Base-by-base conservation (phyloP, 2,888 invertebrate species). In the Trisateles emortualis region DNA sequence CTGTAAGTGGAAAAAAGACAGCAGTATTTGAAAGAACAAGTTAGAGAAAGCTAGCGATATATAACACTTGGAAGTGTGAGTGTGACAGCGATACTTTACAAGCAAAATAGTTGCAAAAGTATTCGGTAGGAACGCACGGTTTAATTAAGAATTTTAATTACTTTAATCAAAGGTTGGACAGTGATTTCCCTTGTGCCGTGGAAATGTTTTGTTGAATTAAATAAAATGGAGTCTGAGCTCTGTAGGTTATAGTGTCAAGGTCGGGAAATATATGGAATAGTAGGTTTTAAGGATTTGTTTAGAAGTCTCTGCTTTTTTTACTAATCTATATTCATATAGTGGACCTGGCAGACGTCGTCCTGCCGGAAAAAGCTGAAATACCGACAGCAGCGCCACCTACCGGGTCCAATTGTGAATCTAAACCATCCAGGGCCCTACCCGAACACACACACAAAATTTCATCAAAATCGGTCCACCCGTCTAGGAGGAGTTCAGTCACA, bases 131-230 rank as follows among this genome's bases (percentile, higher is more conserved):
- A 63, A 46, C 51, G 62, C 52, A 47, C 45, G 52, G 60, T 69
- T 77, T 80, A 82, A 83, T 83, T 81, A 78, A 77, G 81, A 75
- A 77, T 78, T 75, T 78, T 83, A 83, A 83, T 83, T 78, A 78
- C 79, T 69, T 69, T 67, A 64, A 67, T 68, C 52, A 64, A 67
- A 64, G 11, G 36, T 24, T 19, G 50, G 65, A 47, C 47, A 41
- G 53, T 55, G 58, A 66, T 63, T 68, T 66, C 53, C 64, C 57
- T 6, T 26, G 68, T 52, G 50, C 9, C 14, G 29, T 13, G 11
- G n/a, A 40, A 40, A 33, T 39, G 44, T 51, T 44, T 45, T 10
- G 39, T 5, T 2, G 17, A 51, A 45, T 51, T 44, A 45, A 51
- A 39, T 51, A 24, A 24, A 42, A 38, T 22, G 43, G 14, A 14